Evolutionary conservation across 1,140 invertebrate genomes (phyloP), one percentile per base, ranked within the genome.

Genomic region (Glossosoma conforme): DNA sequence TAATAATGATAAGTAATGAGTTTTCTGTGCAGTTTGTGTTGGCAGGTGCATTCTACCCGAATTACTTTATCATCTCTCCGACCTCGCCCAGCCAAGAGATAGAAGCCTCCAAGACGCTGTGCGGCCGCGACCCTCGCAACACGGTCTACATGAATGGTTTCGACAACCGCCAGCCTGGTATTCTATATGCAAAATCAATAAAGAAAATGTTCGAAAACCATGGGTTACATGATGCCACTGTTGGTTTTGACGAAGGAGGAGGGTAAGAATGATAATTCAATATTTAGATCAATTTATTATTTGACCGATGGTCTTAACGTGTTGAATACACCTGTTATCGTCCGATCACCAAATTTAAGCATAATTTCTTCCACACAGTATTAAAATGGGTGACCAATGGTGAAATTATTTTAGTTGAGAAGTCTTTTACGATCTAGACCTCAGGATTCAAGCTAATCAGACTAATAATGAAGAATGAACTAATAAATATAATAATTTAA

Each of bases 1-100:
- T n/a, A n/a, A n/a, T n/a, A n/a, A n/a, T n/a, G n/a, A n/a, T n/a
- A n/a, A n/a, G n/a, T n/a, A n/a, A n/a, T n/a, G n/a, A n/a, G n/a
- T n/a, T n/a, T n/a, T n/a, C n/a, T n/a, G n/a, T n/a, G n/a, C 61
- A 89, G 84, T 64, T 90, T 22, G 72, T 85, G 2, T 68, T 90
- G 22, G 82, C 83, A 52, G 87, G 85, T 8, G 89, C 89, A 14
- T 96, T 97, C 69, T 97, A 95, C 74, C 94, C 93, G 0, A 84
- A 95, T 65, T 96, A 91, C 64, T 97, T 91, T 69, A 60, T 84
- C 9, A 80, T 82, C 24, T 66, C 64, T 13, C 70, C 65, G 1
- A 58, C 69, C 20, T 69, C 79, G 28, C 76, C 82, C 47, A 61
- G 63, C 0, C 63, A 72, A 13, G 85, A 90, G 61, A 66, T 73